phyloP scores from a whole-genome alignment of 2,888 invertebrate genomes.

The Rhingia rostrata region DNA sequence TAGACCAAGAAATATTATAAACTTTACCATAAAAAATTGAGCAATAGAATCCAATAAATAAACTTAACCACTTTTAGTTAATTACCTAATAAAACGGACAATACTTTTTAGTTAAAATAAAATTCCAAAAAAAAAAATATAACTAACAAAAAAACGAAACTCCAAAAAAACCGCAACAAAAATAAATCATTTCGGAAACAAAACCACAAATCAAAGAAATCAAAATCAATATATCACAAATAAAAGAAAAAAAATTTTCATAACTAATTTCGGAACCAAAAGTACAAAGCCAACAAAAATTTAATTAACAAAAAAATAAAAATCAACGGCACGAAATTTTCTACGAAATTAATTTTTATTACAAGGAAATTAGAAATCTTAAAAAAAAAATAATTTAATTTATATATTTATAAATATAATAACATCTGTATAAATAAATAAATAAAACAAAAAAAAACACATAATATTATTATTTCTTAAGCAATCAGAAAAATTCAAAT shows the following conservation, averaged over 20 bases:
- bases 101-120: constrained; percentile 60
- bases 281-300: constrained; percentile 67
- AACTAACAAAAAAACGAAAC: constrained; percentile 28
- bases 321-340: constrained; percentile 68
- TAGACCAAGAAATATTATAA: constrained; percentile 74
- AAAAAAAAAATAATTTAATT: constrained; percentile 14
- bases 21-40: constrained; percentile 69
- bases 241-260: constrained; percentile 52
- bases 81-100: constrained; percentile 80
- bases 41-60: constrained; percentile 73
- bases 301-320: constrained; percentile 37
- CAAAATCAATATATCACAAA: constrained; percentile 75
- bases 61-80: constrained; percentile 80
- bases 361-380: constrained; percentile 72
- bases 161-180: constrained; percentile 35
- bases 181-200: constrained; percentile 33
- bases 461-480: constrained; percentile 15
- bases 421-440: constrained; percentile 32
- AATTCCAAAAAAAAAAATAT: constrained; percentile 38
- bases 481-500: constrained; percentile 29
- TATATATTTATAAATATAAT: constrained; percentile 37
- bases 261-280: constrained; percentile 71
- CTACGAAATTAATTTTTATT: constrained; percentile 66
- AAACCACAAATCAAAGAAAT: constrained; percentile 46
- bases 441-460: not conserved